Percentiles rank a stretch among this genome's conserved stretches.
These are phyloP conservation scores for Poecilia picta DNA, from an alignment of 2,797 vertebrate species.

Conservation along the genomic window DNA sequence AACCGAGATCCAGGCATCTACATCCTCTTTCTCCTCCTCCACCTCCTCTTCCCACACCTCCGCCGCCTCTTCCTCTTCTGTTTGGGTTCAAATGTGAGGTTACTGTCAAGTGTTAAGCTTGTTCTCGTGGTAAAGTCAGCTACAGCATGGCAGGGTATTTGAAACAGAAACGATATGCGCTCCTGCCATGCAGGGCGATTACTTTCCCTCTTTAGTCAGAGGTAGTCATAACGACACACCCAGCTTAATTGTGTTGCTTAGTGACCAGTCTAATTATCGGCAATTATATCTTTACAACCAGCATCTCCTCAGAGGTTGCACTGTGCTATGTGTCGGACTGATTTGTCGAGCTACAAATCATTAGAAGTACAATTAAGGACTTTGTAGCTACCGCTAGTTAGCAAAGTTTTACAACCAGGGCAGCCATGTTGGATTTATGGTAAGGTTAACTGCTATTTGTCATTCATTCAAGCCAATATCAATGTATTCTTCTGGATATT, in stretches of 20 bases:
- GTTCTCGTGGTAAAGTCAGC: conserved; percentile 6
- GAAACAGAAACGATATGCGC: background rate
- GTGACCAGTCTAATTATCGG: background rate
- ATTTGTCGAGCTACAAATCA: background rate
- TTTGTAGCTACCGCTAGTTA: background rate
- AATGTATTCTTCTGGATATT: background rate
- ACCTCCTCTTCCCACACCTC: conserved; percentile 28
- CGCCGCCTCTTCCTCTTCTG: conserved; percentile 30
- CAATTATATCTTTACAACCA: background rate
- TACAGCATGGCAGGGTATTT: conserved; percentile 6
- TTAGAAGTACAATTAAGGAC: background rate
- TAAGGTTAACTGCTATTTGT: background rate
- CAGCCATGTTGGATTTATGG: background rate
- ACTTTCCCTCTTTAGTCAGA: background rate
- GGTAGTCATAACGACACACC: background rate
- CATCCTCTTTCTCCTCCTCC: conserved; percentile 33
- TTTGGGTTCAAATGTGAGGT: conserved; percentile 10
- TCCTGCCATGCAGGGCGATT: background rate
- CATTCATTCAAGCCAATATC: background rate
- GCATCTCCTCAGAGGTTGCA: background rate
- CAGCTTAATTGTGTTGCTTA: background rate
- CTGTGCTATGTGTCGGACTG: background rate
- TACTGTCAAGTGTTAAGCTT: conserved; percentile 15
- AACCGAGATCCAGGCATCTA: conserved; percentile 30
- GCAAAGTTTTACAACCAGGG: background rate